phyloP scores from a whole-genome alignment of 2,888 invertebrate species.

The Eledone cirrhosa region DNA sequence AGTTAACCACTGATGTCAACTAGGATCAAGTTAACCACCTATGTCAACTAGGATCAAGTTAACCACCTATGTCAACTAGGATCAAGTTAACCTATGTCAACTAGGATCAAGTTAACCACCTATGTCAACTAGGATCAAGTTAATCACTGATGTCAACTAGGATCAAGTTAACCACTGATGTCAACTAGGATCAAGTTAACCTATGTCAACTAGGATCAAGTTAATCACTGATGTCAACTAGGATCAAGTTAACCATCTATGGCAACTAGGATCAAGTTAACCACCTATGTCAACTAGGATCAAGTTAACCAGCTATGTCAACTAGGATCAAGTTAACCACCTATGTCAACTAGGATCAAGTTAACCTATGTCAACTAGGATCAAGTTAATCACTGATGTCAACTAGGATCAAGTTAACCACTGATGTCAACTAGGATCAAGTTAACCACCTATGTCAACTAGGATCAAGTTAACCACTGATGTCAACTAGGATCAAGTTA shows the following conservation, averaged over 20 bases:
- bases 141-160: neutral
- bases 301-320: too few species aligned
- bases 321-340: too few species aligned
- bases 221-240: neutral
- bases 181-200: too few species aligned
- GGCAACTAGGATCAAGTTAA: neutral
- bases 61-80: neutral
- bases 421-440: too few species aligned
- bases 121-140: neutral
- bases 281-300: neutral
- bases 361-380: neutral
- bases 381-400: neutral
- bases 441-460: too few species aligned
- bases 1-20: neutral
- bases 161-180: neutral
- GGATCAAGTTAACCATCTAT: neutral
- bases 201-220: neutral
- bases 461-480: neutral
- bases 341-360: neutral
- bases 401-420: neutral
- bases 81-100: neutral
- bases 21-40: neutral
- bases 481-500: neutral
- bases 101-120: neutral
- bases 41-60: neutral